Conservation (phyloP, 2,797 vertebrate species). For the Alcedo quadribrachys region DNA sequence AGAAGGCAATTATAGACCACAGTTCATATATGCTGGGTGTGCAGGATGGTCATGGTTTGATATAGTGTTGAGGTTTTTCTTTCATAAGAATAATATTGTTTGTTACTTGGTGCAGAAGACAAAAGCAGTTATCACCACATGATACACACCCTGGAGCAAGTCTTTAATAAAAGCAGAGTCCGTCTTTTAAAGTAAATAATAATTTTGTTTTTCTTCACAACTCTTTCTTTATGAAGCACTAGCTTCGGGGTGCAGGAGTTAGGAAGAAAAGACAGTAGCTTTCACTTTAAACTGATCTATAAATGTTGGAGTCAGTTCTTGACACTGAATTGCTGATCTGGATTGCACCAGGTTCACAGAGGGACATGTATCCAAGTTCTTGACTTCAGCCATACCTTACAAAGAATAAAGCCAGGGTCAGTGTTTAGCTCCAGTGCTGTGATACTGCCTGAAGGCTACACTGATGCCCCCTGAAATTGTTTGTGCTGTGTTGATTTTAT, state of each 20-base stretch:
- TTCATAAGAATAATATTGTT: conserved; percentile 50
- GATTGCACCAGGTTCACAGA: background rate
- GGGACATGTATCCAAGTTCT: background rate
- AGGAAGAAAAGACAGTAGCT: background rate
- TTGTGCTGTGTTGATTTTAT: background rate
- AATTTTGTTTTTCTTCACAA: background rate
- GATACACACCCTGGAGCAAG: conserved; percentile 37
- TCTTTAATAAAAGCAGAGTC: conserved; percentile 38
- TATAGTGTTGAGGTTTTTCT: background rate
- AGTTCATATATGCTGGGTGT: background rate
- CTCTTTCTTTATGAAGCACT: background rate
- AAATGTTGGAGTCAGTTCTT: background rate
- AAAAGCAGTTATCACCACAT: conserved; percentile 35
- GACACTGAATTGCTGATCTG: background rate
- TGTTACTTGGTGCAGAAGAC: conserved; percentile 38
- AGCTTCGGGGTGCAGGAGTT: background rate
- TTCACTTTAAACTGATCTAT: background rate
- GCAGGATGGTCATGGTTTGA: background rate
- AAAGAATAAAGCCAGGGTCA: background rate
- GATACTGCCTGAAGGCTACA: background rate
- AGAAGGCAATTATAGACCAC: background rate
- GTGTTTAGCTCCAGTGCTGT: background rate
- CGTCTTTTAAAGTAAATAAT: conserved; percentile 32
- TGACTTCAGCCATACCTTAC: background rate
- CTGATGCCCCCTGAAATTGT: background rate